These are phyloP conservation scores for Oscheius sp. DNA, from an alignment of 1,140 invertebrate genomes.

Conservation along the genomic window DNA sequence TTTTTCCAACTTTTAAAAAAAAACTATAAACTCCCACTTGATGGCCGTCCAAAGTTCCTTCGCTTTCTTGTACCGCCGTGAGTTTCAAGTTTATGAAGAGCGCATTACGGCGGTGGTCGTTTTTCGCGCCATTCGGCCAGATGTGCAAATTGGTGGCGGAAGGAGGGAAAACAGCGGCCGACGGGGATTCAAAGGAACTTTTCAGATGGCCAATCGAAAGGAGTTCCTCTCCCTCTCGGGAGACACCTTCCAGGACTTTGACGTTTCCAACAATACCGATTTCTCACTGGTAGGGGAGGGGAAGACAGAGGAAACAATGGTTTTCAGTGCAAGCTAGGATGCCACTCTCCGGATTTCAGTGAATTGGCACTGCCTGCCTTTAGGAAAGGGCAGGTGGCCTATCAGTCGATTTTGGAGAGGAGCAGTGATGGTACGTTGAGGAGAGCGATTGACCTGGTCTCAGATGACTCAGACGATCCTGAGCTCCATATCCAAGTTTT, in stretches of 20 bases:
- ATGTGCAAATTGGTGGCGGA: constrained; percentile 5
- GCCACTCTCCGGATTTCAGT: neutral
- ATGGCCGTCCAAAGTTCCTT: too few species aligned
- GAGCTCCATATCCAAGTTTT: neutral
- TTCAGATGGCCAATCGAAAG: neutral
- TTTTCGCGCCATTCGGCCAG: constrained; percentile 1
- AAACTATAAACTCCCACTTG: too few species aligned
- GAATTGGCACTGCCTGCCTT: neutral
- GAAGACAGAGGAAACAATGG: neutral
- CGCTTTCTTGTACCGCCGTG: too few species aligned
- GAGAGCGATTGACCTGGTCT: too few species aligned
- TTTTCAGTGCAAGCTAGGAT: neutral
- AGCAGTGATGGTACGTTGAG: constrained; percentile 1
- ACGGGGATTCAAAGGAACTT: neutral
- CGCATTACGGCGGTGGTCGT: neutral
- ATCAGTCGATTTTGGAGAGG: neutral
- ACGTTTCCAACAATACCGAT: neutral
- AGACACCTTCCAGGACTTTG: neutral
- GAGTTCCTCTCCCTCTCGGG: neutral
- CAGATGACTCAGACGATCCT: too few species aligned
- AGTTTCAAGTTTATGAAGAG: neutral
- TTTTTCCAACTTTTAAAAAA: too few species aligned
- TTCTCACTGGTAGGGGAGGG: neutral
- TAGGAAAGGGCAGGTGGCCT: neutral
- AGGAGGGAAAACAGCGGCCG: neutral